Evolutionary conservation across 23 tunicate genomes (phyloP), one percentile per base, ranked within the genome.

Genomic region (Clavelina lepadiformis): DNA sequence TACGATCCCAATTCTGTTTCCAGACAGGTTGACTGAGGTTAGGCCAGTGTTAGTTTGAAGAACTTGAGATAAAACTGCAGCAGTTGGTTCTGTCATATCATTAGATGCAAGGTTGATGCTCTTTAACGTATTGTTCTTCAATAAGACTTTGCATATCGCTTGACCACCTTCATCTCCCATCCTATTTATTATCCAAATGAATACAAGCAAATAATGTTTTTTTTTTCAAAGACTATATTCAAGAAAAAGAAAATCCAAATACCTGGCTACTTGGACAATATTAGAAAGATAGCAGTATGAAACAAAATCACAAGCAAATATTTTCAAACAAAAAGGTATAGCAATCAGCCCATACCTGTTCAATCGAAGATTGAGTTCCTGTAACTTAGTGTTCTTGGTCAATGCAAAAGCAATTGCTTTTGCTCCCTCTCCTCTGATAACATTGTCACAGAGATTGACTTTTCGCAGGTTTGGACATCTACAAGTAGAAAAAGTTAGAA

Each of bases 111-210:
- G 50, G 37, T 80, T 69, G 29, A 94, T 28, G 2, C 23, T 7
- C 71, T 84, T 61, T 47, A 94, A 44, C 1, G 81, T 51, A 20
- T 67, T 56, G 69, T 94, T 94, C 28, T 59, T 76, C 25, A 80
- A 32, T 27, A 94, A 54, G 18, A 91, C 77, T 33, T 71, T 64
- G 38, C 58, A 61, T 31, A 94, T 72, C 5, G 94, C 95, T 30
- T 89, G 83, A 44, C 84, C 95, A 8, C 95, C 99, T 52, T 76
- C 95, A 58, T 80, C 93, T 35, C 91, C 99, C 23, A 94, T 51
- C 35, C 91, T 86, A 28, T 2, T 62, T 28, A 38, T 60, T 6
- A 28, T 5, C 5, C 22, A 15, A 3, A 50, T 7, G 20, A 3
- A 4, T 2, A 50, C 44, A 30, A 20, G 1, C 1, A 7, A 28